Evolutionary conservation across 2,888 invertebrate species (phyloP).

Genomic region (Villa cingulata): DNA sequence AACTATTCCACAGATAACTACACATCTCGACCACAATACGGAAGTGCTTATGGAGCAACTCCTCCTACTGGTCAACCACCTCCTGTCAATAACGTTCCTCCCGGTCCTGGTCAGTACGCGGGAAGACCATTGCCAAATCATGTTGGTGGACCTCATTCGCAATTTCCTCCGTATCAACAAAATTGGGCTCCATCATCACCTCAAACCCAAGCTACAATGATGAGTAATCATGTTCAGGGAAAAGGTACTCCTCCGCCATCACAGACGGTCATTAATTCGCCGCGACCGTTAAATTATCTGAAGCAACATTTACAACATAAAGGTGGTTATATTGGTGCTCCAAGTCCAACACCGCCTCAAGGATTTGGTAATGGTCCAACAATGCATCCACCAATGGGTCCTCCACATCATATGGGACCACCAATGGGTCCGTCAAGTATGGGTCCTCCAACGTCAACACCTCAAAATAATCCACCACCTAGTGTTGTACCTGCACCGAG

Average conservation of each 20-base stretch:
- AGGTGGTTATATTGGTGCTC: slow-evolving; percentile 44
- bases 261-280: slow-evolving; percentile 35
- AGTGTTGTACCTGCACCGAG: slow-evolving; percentile 21
- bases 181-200: slow-evolving; percentile 34
- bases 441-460: slow-evolving; percentile 46
- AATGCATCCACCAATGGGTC: slow-evolving; percentile 45
- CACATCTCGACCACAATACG: slow-evolving; percentile 42
- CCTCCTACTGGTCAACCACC: slow-evolving; percentile 28
- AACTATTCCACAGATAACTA: slow-evolving; percentile 26
- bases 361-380: slow-evolving; percentile 38
- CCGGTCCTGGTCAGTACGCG: slow-evolving; percentile 39
- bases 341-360: slow-evolving; percentile 46
- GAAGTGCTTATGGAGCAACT: slow-evolving; percentile 39
- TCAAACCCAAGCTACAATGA: slow-evolving; percentile 26
- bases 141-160: slow-evolving; percentile 36
- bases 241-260: slow-evolving; percentile 37
- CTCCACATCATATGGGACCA: slow-evolving; percentile 41
- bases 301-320: slow-evolving; percentile 60
- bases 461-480: slow-evolving; percentile 33
- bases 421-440: slow-evolving; percentile 52
- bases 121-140: slow-evolving; percentile 44
- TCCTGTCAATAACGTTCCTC: slow-evolving; percentile 26
- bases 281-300: slow-evolving; percentile 47
- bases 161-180: slow-evolving; percentile 35
- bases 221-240: slow-evolving; percentile 34